These are phyloP conservation scores for Fissipunctia ypsillon DNA, from an alignment of 2,888 invertebrate species.

Conservation along the genomic window DNA sequence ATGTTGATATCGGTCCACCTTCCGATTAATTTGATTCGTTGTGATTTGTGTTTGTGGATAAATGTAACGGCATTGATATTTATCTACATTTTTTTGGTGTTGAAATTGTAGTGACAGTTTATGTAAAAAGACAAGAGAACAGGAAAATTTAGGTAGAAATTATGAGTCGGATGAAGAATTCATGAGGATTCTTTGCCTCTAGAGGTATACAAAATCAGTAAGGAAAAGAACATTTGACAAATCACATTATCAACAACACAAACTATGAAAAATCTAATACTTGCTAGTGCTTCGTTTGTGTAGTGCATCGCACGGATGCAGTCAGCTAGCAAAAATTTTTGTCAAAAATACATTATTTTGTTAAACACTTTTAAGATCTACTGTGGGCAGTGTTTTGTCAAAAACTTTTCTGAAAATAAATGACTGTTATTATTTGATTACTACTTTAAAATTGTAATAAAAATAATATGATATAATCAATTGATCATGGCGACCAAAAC, in stretches of 20 bases:
- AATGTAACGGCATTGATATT: conserved; percentile 68
- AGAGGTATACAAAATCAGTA: neutral
- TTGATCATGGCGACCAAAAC: conserved; percentile 21
- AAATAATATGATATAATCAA: neutral
- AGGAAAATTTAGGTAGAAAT: neutral
- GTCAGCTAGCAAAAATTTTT: neutral
- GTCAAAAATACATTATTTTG: neutral
- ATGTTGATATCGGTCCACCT: conserved; percentile 88
- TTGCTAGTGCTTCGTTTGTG: neutral
- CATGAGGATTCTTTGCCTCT: neutral
- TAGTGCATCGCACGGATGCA: neutral
- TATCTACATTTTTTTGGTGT: conserved; percentile 42
- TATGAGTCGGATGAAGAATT: neutral
- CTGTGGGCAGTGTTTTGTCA: neutral
- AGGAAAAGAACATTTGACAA: neutral
- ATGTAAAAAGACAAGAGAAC: neutral
- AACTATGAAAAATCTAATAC: neutral
- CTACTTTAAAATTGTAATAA: neutral
- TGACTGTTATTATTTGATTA: conserved; percentile 2
- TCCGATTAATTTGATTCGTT: conserved; percentile 90
- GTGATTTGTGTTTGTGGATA: conserved; percentile 78
- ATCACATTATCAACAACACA: neutral
- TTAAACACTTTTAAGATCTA: neutral
- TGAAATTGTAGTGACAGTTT: neutral
- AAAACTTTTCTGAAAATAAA: neutral